phyloP scores from a whole-genome alignment of 1,140 invertebrate genomes.

The Orchesella cincta region DNA sequence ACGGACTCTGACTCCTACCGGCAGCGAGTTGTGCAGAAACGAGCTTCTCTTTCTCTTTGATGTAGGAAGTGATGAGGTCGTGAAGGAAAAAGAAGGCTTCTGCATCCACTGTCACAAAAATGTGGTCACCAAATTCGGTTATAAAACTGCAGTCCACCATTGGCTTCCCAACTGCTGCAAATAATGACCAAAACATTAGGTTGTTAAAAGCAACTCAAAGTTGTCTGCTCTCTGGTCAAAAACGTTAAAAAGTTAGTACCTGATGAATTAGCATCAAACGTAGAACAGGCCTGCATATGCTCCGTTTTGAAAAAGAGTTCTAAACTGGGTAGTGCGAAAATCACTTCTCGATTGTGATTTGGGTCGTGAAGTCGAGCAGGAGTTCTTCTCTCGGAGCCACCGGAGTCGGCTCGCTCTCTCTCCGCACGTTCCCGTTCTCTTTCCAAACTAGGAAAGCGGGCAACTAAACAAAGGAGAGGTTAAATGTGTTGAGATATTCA shows the following conservation, averaged over 20 bases:
- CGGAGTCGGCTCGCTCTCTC: constrained; percentile 52
- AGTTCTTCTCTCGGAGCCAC: constrained; percentile 54
- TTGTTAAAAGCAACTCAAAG: constrained; percentile 8
- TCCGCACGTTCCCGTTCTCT: constrained; percentile 63
- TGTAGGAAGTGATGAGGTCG: constrained; percentile 92
- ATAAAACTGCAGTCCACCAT: constrained; percentile 94
- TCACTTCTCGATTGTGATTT: constrained; percentile 88
- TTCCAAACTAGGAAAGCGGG: constrained; percentile 80
- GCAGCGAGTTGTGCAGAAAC: constrained; percentile 49
- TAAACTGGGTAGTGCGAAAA: constrained; percentile 89
- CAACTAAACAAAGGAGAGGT: constrained; percentile 45
- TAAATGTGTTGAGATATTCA: not conserved
- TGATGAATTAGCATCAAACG: constrained; percentile 72
- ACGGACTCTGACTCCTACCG: constrained; percentile 47
- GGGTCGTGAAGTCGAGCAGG: constrained; percentile 71
- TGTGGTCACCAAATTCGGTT: constrained; percentile 97
- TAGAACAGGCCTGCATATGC: constrained; percentile 74
- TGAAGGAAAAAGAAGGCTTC: constrained; percentile 97
- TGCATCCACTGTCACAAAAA: constrained; percentile 95
- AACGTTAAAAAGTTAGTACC: too few species aligned
- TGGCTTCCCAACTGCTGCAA: constrained; percentile 78
- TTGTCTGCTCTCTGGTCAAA: not conserved
- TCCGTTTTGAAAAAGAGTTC: constrained; percentile 91
- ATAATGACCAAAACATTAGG: constrained; percentile 43
- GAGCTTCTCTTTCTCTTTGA: constrained; percentile 85